Evolutionary conservation across 2,888 invertebrate species (phyloP), one percentile per base, ranked within the genome.

Genomic region (Hesperia comma): DNA sequence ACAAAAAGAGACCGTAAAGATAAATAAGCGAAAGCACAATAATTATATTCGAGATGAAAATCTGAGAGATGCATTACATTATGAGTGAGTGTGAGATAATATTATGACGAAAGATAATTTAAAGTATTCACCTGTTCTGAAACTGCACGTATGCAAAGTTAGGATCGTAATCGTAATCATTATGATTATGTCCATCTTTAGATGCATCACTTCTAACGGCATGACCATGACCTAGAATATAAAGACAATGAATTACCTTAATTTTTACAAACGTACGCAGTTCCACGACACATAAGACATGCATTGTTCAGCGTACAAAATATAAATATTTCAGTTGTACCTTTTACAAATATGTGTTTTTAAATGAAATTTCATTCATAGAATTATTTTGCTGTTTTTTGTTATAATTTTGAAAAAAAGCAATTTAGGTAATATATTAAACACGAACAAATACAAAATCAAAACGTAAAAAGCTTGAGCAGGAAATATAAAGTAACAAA

Each of bases 71-170:
- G 26, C 26, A 26, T 26, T 26, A 26, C 26, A 4, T 2, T 26
- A 5, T 26, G 26, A 4, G 26, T 26, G 5, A 26, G 26, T 26
- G 26, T 26, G 26, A 26, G 26, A 4, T 26, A 26, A 4, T 26
- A 26, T 26, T 2, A 26, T 4, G 8, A 37, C 12, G 33, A 60
- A 21, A 21, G 33, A 32, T 1, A 53, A 53, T 53, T n/a, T 14
- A 32, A n/a, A 26, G 32, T 26, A 32, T n/a, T 32, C 26, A 96
- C 95, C 94, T 94, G 79, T 96, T 95, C 80, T 95, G 95, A 70
- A 97, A 95, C 74, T 94, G 93, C 69, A 98, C 95, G 83, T 96
- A 97, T 2, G 97, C 95, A 79, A 95, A 96, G 74, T 96, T 96
- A 19, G 96, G 94, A 79, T 97, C 97, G 55, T 96, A 95, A 70